phyloP scores from a whole-genome alignment of 2,113 vertebrate genomes.

The Macrotus californicus region DNA sequence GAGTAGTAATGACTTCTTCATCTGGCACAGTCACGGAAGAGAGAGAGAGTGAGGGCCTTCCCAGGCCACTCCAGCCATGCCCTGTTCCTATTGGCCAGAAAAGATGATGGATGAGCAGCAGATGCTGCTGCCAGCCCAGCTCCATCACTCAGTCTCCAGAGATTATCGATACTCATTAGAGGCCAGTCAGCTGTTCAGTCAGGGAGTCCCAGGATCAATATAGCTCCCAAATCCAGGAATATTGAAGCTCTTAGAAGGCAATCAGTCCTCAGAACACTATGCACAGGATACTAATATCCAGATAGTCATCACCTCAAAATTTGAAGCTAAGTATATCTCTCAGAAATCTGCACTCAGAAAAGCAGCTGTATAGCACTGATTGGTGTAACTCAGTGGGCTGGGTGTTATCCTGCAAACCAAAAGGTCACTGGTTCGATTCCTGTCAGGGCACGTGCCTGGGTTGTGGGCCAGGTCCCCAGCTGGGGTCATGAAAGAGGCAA shows the following conservation, averaged over 20 bases:
- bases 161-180: conserved; percentile 50
- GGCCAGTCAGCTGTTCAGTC: conserved; percentile 36
- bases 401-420: too few relatives aligned
- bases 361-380: background rate
- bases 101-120: conserved; percentile 62
- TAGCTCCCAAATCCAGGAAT: background rate
- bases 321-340: background rate
- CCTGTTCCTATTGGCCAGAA: conserved; percentile 45
- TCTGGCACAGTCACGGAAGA: conserved; percentile 48
- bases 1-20: conserved; percentile 64
- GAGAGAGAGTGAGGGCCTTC: conserved; percentile 7
- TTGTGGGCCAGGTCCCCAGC: too few relatives aligned
- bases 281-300: background rate
- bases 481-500: too few relatives aligned
- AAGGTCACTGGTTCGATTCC: too few relatives aligned
- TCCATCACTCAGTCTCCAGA: background rate
- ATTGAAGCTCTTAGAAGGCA: background rate
- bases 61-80: background rate
- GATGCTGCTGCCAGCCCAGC: conserved; percentile 54
- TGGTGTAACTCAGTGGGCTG: too few relatives aligned
- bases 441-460: too few relatives aligned
- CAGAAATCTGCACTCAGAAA: background rate
- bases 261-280: background rate
- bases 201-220: background rate
- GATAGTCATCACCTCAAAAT: background rate